A percentile compares a stretch with the other conserved stretches of the same genome.
Evolutionary conservation across 2,797 vertebrate species (phyloP).

Genomic region (Pristis pectinata): DNA sequence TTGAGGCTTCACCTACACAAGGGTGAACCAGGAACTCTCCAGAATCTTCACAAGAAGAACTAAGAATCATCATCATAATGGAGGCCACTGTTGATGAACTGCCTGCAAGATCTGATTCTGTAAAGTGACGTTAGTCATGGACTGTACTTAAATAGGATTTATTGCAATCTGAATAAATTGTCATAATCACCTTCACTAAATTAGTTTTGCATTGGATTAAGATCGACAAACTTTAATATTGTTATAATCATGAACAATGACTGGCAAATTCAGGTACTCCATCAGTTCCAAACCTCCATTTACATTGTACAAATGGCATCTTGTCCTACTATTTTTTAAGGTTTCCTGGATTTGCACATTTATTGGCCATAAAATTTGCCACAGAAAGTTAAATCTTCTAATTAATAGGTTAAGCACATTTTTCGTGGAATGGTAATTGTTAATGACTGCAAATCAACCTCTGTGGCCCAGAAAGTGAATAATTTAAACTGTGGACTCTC

Average conservation of each 20-base stretch:
- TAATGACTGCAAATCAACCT: neutral
- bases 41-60: no score
- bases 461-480: neutral
- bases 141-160: no score
- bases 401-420: neutral
- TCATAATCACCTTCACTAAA: no score
- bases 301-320: neutral
- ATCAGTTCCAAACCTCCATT: neutral
- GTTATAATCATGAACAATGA: neutral
- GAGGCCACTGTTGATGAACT: no score
- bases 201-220: no score
- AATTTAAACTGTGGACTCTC: neutral
- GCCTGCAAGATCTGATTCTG: no score
- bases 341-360: neutral
- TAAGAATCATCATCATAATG: no score
- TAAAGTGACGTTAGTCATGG: no score
- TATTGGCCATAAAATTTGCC: neutral
- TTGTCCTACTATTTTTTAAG: neutral
- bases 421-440: neutral
- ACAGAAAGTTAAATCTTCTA: neutral
- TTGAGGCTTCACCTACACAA: no score
- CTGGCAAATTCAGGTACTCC: neutral
- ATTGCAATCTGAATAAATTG: no score
- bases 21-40: no score
- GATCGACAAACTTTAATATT: no score